Conservation (phyloP, 2,888 invertebrate species). For the Metalampra italica region DNA sequence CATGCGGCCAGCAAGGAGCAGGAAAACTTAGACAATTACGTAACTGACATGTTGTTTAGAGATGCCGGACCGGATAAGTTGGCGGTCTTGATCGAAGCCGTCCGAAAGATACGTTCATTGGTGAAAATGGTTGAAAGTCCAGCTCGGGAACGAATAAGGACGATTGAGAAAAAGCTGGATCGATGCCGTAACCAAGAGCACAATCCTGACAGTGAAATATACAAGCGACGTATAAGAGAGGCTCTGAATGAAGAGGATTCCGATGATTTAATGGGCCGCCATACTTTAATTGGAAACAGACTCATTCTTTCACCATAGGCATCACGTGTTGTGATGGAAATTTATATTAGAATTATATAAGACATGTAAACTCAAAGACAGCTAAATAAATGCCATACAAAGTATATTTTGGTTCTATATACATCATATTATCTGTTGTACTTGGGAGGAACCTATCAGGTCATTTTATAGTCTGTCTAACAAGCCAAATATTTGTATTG, state of each 20-base stretch:
- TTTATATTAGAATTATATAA: no score
- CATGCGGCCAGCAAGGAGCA: constrained; percentile 95
- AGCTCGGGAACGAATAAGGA: constrained; percentile 83
- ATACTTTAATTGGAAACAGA: constrained; percentile 70
- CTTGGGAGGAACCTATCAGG: no score
- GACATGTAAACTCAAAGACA: no score
- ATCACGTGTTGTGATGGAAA: no score
- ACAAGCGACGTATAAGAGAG: constrained; percentile 88
- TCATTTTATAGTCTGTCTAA: no score
- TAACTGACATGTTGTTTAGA: constrained; percentile 91
- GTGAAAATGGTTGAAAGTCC: constrained; percentile 88
- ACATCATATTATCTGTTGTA: no score
- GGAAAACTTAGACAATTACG: constrained; percentile 94
- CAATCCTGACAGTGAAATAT: constrained; percentile 91
- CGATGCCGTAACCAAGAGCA: constrained; percentile 96
- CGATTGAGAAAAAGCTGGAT: constrained; percentile 92
- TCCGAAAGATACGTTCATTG: constrained; percentile 93
- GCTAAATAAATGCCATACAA: no score
- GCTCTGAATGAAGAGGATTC: constrained; percentile 86
- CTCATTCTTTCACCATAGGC: constrained; percentile 24
- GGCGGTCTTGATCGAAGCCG: constrained; percentile 90
- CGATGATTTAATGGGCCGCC: constrained; percentile 43
- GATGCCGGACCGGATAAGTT: constrained; percentile 85
- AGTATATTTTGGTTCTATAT: no score
- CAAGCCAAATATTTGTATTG: no score